A percentile compares a stretch with the other conserved stretches of the same genome.
Conservation (phyloP, 37 sponge, comb jelly and placozoan species). For the Chondrilla cf. caribensis region DNA sequence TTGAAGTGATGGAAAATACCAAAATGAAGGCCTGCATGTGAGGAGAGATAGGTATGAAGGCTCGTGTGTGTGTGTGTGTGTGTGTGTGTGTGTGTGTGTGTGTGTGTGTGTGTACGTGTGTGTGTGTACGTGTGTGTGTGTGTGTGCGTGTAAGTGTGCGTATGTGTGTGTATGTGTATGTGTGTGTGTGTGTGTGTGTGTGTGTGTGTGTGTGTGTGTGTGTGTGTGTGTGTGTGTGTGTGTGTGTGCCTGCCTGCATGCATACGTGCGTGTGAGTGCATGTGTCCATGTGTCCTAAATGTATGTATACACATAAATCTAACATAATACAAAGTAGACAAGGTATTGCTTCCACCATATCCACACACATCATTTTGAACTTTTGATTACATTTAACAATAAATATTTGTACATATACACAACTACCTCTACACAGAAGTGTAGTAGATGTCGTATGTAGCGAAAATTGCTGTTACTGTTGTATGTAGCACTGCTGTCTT, state of each 20-base stretch:
- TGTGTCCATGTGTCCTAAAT: background rate
- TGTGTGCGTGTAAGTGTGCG: conserved; percentile 9
- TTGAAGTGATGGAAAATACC: too few species aligned
- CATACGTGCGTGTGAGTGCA: background rate
- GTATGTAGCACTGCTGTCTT: too few species aligned
- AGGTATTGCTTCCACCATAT: too few species aligned
- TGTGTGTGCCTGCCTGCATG: background rate
- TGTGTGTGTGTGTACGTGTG: conserved; percentile 12
- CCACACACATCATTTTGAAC: too few species aligned
- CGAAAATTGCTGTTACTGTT: too few species aligned
- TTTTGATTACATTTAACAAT: too few species aligned
- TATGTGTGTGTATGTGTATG: conserved; percentile 14
- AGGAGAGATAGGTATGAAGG: too few species aligned
- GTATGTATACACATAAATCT: background rate
- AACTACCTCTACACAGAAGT: too few species aligned
- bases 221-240: conserved; percentile 5
- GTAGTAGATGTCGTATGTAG: too few species aligned
- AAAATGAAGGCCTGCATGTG: too few species aligned
- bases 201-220: conserved; percentile 22
- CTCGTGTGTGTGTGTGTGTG: background rate
- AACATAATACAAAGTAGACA: background rate
- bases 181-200: conserved; percentile 22
- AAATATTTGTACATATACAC: too few species aligned
- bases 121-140: background rate
- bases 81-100: conserved; percentile 20